Conservation (phyloP, 2,113 vertebrate genomes). For the Xenus cinereus region DNA sequence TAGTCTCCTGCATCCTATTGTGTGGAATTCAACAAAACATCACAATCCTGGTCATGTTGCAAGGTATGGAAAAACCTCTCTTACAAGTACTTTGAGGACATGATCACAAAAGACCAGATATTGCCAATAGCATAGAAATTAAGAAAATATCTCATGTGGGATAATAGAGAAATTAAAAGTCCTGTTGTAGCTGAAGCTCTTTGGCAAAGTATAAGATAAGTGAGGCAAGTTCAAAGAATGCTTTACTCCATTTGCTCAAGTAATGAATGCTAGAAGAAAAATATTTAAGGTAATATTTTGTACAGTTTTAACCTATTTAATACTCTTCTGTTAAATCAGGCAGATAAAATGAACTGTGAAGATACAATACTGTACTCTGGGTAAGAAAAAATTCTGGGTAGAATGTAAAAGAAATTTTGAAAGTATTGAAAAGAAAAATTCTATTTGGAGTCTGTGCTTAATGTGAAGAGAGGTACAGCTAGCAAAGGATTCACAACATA, state of each 20-base stretch:
- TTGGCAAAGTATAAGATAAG: not conserved
- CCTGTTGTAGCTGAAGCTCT: not conserved
- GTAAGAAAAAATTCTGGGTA: not conserved
- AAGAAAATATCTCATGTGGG: not conserved
- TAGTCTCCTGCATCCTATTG: not conserved
- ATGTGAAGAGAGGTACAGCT: not conserved
- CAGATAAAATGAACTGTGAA: not conserved
- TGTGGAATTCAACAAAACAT: not conserved
- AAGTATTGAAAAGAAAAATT: not conserved
- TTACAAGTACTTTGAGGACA: not conserved
- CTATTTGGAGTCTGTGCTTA: not conserved
- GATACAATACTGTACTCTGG: not conserved
- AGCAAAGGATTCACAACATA: not conserved
- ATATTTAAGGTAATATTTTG: not conserved
- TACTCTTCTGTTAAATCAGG: not conserved
- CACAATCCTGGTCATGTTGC: not conserved
- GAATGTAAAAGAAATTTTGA: not conserved
- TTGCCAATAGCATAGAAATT: not conserved
- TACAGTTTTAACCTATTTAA: not conserved
- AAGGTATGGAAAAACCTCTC: not conserved
- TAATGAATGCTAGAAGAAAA: not conserved
- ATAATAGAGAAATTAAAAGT: not conserved
- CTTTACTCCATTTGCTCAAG: not conserved
- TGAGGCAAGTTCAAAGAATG: not conserved
- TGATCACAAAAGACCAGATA: not conserved